Percentiles rank a stretch among this genome's conserved stretches.
Evolutionary conservation across 1,140 invertebrate genomes (phyloP).

Genomic region (Bombus terrestris): DNA sequence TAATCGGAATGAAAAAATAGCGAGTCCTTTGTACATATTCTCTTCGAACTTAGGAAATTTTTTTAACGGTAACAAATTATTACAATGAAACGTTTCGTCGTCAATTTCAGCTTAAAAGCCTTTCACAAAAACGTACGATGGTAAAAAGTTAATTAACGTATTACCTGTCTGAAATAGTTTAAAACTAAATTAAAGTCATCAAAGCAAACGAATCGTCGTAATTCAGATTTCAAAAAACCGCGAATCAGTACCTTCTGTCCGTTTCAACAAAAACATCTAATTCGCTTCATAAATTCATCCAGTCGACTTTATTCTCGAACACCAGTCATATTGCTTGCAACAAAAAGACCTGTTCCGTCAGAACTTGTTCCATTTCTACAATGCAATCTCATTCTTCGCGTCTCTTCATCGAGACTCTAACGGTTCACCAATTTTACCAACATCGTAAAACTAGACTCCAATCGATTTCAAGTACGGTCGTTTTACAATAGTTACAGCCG

Average conservation of each 20-base stretch:
- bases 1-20: no score
- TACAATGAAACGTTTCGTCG: background rate
- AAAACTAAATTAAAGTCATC: background rate
- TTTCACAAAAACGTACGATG: background rate
- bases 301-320: no score
- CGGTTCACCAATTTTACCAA: background rate
- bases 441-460: constrained; percentile 9
- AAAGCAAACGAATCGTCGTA: background rate
- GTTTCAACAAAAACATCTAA: background rate
- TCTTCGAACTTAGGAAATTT: no score
- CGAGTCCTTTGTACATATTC: no score
- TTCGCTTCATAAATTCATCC: constrained; percentile 2
- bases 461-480: background rate
- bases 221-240: background rate
- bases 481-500: constrained; percentile 7
- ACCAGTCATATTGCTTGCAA: background rate
- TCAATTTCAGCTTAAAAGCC: background rate
- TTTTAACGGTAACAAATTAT: no score
- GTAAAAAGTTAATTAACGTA: background rate
- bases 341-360: background rate
- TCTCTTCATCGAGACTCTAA: background rate
- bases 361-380: background rate
- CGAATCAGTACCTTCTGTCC: background rate
- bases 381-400: background rate
- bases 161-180: background rate